Conservation (phyloP, 2,113 vertebrate species). For the Myxocyprinus asiaticus region DNA sequence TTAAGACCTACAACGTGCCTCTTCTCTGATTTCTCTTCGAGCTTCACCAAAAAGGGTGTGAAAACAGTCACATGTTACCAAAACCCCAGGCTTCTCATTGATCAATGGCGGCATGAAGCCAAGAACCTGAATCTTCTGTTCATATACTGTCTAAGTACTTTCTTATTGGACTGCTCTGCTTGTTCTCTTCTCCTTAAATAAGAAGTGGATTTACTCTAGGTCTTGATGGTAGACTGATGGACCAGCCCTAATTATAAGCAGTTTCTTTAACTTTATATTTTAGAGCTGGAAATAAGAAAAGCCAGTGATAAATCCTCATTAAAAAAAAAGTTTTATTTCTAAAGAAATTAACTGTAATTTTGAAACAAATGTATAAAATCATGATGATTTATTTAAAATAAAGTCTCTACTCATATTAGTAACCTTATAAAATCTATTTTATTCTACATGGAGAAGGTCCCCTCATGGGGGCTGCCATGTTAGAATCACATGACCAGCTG, state of each 20-base stretch:
- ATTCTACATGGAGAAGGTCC: no score
- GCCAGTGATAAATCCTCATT: neutral
- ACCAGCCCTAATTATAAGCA: conserved; percentile 48
- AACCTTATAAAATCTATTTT: no score
- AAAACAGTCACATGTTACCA: conserved; percentile 50
- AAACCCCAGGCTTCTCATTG: conserved; percentile 50
- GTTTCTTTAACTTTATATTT: conserved; percentile 20
- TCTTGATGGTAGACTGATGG: conserved; percentile 20
- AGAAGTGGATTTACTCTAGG: conserved; percentile 30
- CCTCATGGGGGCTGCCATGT: no score
- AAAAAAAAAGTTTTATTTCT: no score
- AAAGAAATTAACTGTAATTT: no score
- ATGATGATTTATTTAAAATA: no score
- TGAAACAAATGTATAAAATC: no score
- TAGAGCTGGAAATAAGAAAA: conserved; percentile 42
- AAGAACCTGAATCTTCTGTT: conserved; percentile 13
- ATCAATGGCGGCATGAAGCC: conserved; percentile 51
- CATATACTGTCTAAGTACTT: conserved; percentile 15
- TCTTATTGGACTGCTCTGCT: neutral
- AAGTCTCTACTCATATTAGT: no score
- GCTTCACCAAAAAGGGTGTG: conserved; percentile 53
- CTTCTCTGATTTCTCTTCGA: conserved; percentile 50
- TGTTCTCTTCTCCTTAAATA: conserved; percentile 18
- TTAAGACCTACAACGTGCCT: conserved; percentile 60
- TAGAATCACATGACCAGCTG: no score